Base-by-base conservation (phyloP, 1,140 invertebrate genomes). In the Bombus confusus region DNA sequence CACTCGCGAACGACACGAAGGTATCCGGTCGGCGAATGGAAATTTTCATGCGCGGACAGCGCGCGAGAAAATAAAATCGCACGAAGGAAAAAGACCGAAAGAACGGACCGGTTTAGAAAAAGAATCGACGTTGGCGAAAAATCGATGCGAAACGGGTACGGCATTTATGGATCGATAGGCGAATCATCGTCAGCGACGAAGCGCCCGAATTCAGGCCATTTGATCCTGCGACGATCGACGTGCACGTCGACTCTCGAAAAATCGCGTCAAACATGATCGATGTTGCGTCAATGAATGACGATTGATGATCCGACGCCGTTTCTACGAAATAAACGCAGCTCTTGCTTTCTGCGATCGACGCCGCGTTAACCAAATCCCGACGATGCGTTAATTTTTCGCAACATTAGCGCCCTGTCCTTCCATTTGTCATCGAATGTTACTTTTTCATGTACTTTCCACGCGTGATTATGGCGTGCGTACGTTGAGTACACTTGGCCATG, bases 141-240 rank as follows among this genome's bases (percentile, higher is more conserved):
- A 86, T 71, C 71, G 68, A 76, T 69, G 80, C 52, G 47, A 85
- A 79, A 43, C 37, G 57, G 75, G 62, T 72, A 76, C 64, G 25
- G 73, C 80, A 72, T 89, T 89, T 86, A 88, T 57, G 87, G 87
- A 86, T 86, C 83, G 75, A 73, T 83, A 84, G 62, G 15, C 84
- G 87, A 77, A 88, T 89, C 83, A 79, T 89, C 47, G 79, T 43
- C 34, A 10, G 39, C 74, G 85, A 72, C 66, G 62, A 88, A 85
- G 88, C 72, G 47, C 18, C 78, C 84, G 39, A 68, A 75, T 72
- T 75, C 66, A 72, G 59, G 31, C 87, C 59, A 64, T 73, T 80
- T 64, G 57, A 64, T 83, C 31, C 52, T 75, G 57, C 59, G 52
- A 66, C 69, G 88, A 82, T 86, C 41, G 86, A 52, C 47, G 66